phyloP scores from a whole-genome alignment of 2,797 vertebrate species.

The Takifugu rubripes region DNA sequence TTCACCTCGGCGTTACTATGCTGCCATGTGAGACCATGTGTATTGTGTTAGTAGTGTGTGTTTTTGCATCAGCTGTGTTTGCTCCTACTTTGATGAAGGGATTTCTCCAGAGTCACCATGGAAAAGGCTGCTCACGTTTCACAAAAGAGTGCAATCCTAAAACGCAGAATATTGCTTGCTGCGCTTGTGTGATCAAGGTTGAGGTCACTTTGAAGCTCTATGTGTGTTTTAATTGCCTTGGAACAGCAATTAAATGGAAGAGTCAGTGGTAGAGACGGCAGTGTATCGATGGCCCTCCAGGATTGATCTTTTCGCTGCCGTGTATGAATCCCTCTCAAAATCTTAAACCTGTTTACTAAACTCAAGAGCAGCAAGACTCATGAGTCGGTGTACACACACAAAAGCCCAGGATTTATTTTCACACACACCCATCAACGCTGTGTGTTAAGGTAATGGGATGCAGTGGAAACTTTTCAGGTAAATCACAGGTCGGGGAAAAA shows the following conservation, averaged over 20 bases:
- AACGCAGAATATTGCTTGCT: background rate
- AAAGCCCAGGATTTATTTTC: constrained; percentile 19
- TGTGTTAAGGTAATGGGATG: constrained; percentile 16
- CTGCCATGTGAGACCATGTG: constrained; percentile 33
- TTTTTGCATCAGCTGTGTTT: constrained; percentile 54
- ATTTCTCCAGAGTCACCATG: constrained; percentile 38
- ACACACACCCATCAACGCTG: constrained; percentile 2
- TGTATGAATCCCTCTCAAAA: no score
- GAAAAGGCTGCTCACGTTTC: constrained; percentile 21
- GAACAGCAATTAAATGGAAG: constrained; percentile 22
- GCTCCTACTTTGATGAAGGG: constrained; percentile 20
- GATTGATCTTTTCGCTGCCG: background rate
- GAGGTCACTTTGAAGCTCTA: background rate
- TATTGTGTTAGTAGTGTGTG: constrained; percentile 28
- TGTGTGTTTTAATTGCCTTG: constrained; percentile 21
- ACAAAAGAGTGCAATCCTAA: background rate
- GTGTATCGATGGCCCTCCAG: constrained; percentile 13
- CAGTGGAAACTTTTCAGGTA: background rate
- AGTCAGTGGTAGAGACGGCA: constrained; percentile 11
- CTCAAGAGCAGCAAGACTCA: background rate
- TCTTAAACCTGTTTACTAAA: no score
- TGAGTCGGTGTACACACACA: constrained; percentile 14
- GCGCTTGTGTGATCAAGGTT: no score
- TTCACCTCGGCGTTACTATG: constrained; percentile 48
- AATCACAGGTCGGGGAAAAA: no score